Evolutionary conservation across 2,797 vertebrate genomes (phyloP).

Genomic region (Phyllotis vaccarum): DNA sequence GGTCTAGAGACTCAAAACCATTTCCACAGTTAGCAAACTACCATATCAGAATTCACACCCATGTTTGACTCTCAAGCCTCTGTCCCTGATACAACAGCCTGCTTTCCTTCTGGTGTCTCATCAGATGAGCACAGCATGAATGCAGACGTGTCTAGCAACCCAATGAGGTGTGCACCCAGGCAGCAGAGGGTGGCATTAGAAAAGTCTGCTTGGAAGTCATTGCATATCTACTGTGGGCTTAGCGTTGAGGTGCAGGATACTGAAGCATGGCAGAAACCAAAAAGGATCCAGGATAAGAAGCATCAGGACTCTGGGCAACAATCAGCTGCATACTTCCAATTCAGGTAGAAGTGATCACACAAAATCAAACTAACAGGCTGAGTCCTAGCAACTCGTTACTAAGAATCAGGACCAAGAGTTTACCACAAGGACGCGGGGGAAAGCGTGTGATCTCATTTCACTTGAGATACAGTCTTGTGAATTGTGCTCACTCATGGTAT

Average conservation of each 20-base stretch:
- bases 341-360: neutral
- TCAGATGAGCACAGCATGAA: constrained; percentile 32
- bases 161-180: neutral
- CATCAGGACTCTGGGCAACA: neutral
- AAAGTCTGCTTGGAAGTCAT: constrained; percentile 44
- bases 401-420: neutral
- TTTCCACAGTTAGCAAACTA: neutral
- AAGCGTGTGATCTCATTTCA: neutral
- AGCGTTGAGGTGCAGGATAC: neutral
- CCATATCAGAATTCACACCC: neutral
- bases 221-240: constrained; percentile 48
- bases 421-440: neutral
- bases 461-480: neutral
- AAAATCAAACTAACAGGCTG: neutral
- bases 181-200: constrained; percentile 65
- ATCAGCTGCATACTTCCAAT: neutral
- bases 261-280: constrained; percentile 14
- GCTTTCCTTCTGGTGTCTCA: constrained; percentile 36
- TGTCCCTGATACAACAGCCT: neutral
- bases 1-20: neutral
- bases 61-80: neutral
- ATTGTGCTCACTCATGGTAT: neutral
- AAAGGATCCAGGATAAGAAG: neutral
- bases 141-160: constrained; percentile 50
- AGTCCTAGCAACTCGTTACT: neutral